A percentile compares a stretch with the other conserved stretches of the same genome.
phyloP scores from a whole-genome alignment of 2,113 vertebrate species.

The Tonatia bakeri region DNA sequence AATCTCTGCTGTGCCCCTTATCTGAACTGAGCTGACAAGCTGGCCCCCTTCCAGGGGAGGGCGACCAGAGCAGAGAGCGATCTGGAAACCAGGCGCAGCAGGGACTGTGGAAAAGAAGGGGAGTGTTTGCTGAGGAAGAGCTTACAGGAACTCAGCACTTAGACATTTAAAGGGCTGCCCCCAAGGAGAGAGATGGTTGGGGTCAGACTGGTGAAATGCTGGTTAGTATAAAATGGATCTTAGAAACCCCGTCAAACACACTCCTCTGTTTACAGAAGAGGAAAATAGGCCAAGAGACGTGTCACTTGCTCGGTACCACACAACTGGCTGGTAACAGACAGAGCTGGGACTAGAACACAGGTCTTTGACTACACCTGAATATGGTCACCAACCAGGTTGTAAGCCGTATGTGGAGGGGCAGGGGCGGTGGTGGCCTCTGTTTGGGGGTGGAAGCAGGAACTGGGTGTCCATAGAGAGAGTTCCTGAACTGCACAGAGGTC shows the following conservation, averaged over 20 bases:
- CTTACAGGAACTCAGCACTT: neutral
- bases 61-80: conserved; percentile 44
- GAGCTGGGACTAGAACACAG: neutral
- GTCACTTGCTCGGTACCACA: neutral
- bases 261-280: neutral
- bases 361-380: neutral
- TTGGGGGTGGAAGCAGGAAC: neutral
- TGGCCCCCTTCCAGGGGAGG: conserved; percentile 61
- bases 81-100: conserved; percentile 28
- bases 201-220: neutral
- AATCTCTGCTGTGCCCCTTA: conserved; percentile 62
- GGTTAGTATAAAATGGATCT: neutral
- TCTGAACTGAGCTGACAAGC: conserved; percentile 63
- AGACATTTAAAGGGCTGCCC: neutral
- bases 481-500: neutral
- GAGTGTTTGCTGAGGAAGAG: neutral
- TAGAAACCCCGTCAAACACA: neutral
- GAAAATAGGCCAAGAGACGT: neutral
- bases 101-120: neutral
- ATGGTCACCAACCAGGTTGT: neutral
- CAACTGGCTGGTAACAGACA: neutral
- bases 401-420: neutral
- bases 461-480: neutral
- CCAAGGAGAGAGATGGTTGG: neutral
- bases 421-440: neutral